Evolutionary conservation across 2,113 vertebrate species (phyloP).

Genomic region (Psilopsiagon aurifrons): DNA sequence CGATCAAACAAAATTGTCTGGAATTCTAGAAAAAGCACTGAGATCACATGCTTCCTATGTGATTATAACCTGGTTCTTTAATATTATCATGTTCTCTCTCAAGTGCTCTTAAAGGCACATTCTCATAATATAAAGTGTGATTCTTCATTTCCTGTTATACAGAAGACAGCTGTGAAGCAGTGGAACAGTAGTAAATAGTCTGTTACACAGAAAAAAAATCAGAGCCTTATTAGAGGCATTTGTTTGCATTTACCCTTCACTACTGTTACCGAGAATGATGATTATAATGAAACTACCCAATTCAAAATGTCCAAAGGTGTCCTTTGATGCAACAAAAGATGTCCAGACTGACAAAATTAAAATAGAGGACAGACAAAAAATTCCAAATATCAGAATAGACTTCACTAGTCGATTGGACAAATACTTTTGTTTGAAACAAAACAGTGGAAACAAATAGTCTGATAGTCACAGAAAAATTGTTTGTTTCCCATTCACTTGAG

Average conservation of each 20-base stretch:
- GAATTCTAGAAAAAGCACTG: neutral
- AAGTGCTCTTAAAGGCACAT: neutral
- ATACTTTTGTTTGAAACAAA: neutral
- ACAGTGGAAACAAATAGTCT: neutral
- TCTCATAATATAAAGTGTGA: neutral
- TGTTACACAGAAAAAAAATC: neutral
- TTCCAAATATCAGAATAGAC: neutral
- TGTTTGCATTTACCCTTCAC: neutral
- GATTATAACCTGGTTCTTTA: neutral
- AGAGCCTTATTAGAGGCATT: neutral
- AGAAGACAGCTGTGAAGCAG: neutral
- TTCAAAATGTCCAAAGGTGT: neutral
- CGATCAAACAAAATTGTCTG: neutral
- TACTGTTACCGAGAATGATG: neutral
- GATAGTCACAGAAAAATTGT: neutral
- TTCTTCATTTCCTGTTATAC: conserved; percentile 12
- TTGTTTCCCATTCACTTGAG: neutral
- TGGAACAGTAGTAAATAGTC: neutral
- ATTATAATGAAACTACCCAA: neutral
- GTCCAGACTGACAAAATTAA: neutral
- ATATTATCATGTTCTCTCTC: neutral
- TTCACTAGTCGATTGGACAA: neutral
- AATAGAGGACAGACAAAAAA: neutral
- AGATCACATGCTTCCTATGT: neutral
- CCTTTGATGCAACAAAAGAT: neutral